phyloP scores from a whole-genome alignment of 2,797 vertebrate genomes.

The Aselliscus stoliczkanus region DNA sequence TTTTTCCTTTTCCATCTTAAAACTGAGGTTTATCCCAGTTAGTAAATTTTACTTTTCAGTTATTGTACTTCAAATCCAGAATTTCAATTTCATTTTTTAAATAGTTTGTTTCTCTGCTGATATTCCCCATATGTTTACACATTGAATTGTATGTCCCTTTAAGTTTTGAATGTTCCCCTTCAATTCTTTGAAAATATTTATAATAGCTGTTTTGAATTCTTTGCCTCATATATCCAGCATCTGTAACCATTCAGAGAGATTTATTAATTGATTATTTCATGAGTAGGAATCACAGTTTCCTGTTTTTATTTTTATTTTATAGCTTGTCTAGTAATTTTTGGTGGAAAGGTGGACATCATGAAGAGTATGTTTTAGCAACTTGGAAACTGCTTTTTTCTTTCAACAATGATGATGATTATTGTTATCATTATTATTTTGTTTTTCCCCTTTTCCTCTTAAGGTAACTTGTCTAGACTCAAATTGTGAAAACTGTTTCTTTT shows the following conservation, averaged over 20 bases:
- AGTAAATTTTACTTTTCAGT: not conserved
- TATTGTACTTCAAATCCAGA: no score
- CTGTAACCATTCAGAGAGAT: not conserved
- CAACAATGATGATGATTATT: no score
- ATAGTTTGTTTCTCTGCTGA: not conserved
- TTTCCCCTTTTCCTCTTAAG: not conserved
- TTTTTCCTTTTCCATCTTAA: not conserved
- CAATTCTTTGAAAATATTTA: not conserved
- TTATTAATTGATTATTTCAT: not conserved
- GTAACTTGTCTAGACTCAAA: not conserved
- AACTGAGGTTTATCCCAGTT: not conserved
- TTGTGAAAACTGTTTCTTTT: not conserved
- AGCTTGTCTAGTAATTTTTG: not conserved
- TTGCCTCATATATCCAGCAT: not conserved
- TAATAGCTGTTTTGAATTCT: not conserved
- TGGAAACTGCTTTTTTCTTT: not conserved
- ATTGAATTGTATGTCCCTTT: not conserved
- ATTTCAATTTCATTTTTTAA: no score
- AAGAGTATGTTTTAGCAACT: not conserved
- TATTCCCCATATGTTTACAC: not conserved
- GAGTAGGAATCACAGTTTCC: not conserved
- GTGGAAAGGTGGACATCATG: not conserved
- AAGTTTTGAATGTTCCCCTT: not conserved
- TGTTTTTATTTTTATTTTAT: not conserved
- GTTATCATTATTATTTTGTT: not conserved